Evolutionary conservation across 2,888 invertebrate genomes (phyloP), one percentile per base, ranked within the genome.

Genomic region (Zelleria hepariella): DNA sequence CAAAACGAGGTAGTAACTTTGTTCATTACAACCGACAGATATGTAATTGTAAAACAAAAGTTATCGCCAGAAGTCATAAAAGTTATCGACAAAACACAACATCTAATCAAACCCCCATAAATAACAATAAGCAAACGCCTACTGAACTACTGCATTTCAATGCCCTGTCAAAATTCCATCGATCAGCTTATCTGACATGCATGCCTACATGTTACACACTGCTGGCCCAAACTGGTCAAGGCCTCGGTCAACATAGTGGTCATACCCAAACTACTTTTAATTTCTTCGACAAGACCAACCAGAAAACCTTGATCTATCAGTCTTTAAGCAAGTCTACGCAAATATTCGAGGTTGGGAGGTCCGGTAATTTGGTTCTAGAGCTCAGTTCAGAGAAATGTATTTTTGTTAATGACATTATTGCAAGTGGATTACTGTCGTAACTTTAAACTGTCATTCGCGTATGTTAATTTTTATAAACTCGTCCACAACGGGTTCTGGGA

Each of bases 181-280:
- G 59, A 67, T 66, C 65, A 65, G 59, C 47, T 54, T 59, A 60
- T 60, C 55, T 32, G 55, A 8, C 55, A 59, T 20, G 10, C 51
- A 42, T 51, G 32, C 32, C 15, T 55, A 57, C 62, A 61, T 63
- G 66, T 61, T 62, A 64, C 65, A 64, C 62, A 63, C 61, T 18
- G 20, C 20, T 51, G 51, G 7, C 54, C 59, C 68, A 76, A 66
- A 63, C 73, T 68, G 82, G 83, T 74, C 84, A 84, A 82, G 85
- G 85, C 76, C 76, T 67, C 68, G 72, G 74, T 74, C 74, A 69
- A 65, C 32, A 42, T 59, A 26, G 26, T 65, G 69, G 67, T 68
- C 64, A 23, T 32, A 18, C 72, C 68, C 69, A 70, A 68, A 73
- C 77, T 68, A 75, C 77, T 75, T 75, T 75, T 73, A 71, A 74